Evolutionary conservation across 2,797 vertebrate genomes (phyloP).

Genomic region (Acomys russatus): DNA sequence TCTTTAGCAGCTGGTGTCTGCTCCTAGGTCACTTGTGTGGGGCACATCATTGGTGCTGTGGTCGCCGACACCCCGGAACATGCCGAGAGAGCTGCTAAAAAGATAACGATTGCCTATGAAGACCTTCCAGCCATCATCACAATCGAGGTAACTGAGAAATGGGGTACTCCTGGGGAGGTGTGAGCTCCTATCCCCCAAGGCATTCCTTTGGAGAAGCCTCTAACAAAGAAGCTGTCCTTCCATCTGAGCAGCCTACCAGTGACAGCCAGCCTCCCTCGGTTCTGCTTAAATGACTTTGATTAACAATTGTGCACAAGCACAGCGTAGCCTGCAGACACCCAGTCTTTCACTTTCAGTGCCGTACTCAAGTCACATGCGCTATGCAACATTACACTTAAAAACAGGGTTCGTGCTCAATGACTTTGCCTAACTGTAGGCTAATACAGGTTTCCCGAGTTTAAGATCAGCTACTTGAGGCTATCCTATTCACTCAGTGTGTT

Average conservation of each 20-base stretch:
- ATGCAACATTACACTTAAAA: background rate
- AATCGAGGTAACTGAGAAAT: constrained; percentile 92
- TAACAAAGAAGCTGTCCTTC: background rate
- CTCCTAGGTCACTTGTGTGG: constrained; percentile 95
- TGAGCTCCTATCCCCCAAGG: background rate
- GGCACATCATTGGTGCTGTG: constrained; percentile 96
- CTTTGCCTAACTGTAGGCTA: background rate
- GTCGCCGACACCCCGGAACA: constrained; percentile 95
- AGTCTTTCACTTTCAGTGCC: background rate
- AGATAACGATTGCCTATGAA: constrained; percentile 93
- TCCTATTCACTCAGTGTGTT: background rate
- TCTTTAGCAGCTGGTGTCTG: constrained; percentile 11
- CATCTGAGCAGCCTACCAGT: background rate
- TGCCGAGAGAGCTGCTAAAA: constrained; percentile 94
- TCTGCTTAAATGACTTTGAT: background rate
- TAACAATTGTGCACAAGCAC: background rate
- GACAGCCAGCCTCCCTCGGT: background rate
- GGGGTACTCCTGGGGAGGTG: background rate
- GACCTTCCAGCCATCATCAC: constrained; percentile 94
- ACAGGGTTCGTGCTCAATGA: background rate
- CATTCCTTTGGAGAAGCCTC: background rate
- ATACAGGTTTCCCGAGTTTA: background rate
- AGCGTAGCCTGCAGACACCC: background rate
- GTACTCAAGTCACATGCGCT: background rate
- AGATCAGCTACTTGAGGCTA: background rate